Evolutionary conservation across 2,888 invertebrate genomes (phyloP).

Genomic region (Diarsia dahlii): DNA sequence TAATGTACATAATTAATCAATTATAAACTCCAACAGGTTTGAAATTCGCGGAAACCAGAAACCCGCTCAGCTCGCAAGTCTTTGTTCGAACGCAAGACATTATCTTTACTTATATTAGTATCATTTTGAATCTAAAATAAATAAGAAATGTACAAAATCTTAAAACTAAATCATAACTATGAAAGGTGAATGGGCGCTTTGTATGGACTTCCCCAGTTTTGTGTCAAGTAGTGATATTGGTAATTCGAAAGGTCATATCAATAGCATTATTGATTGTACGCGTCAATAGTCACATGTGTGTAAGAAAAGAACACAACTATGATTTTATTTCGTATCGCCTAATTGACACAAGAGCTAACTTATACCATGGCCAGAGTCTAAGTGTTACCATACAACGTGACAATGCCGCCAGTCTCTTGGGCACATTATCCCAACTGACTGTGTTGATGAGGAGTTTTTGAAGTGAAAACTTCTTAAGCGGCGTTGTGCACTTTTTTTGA

Average conservation of each 20-base stretch:
- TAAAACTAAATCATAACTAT: background rate
- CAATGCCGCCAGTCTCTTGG: too few species aligned
- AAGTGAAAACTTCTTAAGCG: too few species aligned
- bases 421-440: too few species aligned
- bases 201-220: background rate
- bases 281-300: background rate
- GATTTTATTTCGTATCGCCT: too few species aligned
- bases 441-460: too few species aligned
- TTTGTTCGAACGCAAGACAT: background rate
- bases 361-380: too few species aligned
- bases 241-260: background rate
- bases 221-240: background rate
- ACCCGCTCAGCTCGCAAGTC: background rate
- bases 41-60: background rate
- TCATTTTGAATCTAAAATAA: background rate
- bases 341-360: too few species aligned
- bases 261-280: background rate
- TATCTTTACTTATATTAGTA: background rate
- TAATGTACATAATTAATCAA: slow-evolving; percentile 11
- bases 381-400: too few species aligned
- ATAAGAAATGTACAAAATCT: background rate
- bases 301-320: background rate
- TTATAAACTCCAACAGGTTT: background rate
- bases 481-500: too few species aligned
- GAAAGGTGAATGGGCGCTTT: background rate